These are phyloP conservation scores for Galeopterus variegatus DNA, from an alignment of 2,113 vertebrate genomes.

Conservation along the genomic window DNA sequence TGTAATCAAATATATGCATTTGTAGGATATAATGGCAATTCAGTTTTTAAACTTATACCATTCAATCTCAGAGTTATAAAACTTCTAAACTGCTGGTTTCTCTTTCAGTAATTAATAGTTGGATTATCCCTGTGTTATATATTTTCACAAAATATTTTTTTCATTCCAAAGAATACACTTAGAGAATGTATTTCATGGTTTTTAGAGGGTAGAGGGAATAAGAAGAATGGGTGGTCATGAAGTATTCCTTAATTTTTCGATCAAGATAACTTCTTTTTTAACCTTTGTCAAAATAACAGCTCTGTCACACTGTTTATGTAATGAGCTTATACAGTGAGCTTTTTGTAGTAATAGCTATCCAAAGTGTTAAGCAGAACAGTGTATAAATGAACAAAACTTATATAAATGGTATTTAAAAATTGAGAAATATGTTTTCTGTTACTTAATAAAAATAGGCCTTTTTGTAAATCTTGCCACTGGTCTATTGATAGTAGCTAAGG, in stretches of 20 bases:
- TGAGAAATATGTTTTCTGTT: constrained; percentile 47
- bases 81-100: background rate
- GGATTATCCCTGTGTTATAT: background rate
- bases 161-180: constrained; percentile 6
- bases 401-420: constrained; percentile 9
- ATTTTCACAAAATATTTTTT: constrained; percentile 19
- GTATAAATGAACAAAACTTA: background rate
- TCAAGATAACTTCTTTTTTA: constrained; percentile 9
- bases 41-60: background rate
- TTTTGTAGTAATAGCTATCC: background rate
- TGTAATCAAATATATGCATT: background rate
- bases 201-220: background rate
- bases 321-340: background rate
- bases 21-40: background rate
- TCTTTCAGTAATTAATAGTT: constrained; percentile 4
- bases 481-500: background rate
- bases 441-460: background rate
- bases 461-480: background rate
- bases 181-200: background rate
- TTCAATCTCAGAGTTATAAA: background rate
- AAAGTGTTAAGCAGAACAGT: background rate
- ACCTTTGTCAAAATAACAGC: constrained; percentile 15
- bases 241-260: constrained; percentile 1
- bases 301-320: background rate
- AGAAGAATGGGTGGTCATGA: background rate